Conservation (phyloP, 2,113 vertebrate species). For the Nettapus auritus region DNA sequence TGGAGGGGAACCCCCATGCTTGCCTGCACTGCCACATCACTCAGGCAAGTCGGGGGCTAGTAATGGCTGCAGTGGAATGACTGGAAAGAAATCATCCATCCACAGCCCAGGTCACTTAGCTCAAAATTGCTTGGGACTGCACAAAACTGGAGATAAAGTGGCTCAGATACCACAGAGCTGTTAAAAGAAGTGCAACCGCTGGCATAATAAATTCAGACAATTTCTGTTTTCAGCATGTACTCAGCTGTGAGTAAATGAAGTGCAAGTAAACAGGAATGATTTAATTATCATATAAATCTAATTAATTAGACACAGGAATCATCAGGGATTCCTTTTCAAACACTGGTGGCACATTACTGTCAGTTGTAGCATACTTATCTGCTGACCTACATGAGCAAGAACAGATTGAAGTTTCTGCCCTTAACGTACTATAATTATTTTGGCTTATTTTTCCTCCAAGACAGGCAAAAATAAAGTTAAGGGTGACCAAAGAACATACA, state of each 20-base stretch:
- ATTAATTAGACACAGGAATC: constrained; percentile 24
- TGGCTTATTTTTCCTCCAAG: neutral
- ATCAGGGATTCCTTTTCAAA: neutral
- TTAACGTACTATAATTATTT: neutral
- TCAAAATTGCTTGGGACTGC: neutral
- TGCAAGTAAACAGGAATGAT: constrained; percentile 19
- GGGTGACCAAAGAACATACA: neutral
- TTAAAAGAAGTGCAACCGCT: neutral
- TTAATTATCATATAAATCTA: constrained; percentile 36
- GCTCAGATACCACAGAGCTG: neutral
- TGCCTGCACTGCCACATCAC: rapidly evolving
- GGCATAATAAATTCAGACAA: neutral
- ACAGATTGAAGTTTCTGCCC: neutral
- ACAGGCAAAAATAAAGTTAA: neutral
- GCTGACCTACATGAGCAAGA: neutral
- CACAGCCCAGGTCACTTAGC: rapidly evolving
- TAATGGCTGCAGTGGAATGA: neutral
- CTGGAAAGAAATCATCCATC: neutral
- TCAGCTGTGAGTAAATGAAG: neutral
- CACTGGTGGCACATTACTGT: constrained; percentile 4
- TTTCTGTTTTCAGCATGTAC: constrained; percentile 29
- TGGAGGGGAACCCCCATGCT: neutral
- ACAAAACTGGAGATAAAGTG: neutral
- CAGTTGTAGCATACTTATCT: neutral
- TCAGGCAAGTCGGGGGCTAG: neutral